Conservation (phyloP, 2,888 invertebrate species). For the Lapara coniferarum region DNA sequence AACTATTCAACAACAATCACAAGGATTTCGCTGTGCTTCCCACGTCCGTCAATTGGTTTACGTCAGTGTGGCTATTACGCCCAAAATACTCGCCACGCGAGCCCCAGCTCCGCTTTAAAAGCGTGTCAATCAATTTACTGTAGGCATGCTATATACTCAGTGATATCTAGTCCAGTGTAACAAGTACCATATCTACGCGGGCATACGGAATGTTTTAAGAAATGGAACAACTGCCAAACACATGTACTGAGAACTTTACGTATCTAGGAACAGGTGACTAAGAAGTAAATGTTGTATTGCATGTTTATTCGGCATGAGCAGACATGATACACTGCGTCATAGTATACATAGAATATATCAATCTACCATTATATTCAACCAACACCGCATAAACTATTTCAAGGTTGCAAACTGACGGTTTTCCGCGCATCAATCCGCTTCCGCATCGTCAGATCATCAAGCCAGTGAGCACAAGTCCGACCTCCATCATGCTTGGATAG, state of each 20-base stretch:
- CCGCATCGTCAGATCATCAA: no score
- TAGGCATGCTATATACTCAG: constrained; percentile 55
- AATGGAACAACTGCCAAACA: constrained; percentile 35
- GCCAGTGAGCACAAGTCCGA: no score
- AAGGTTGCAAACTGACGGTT: no score
- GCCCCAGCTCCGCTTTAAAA: constrained; percentile 63
- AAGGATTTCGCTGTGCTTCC: constrained; percentile 66
- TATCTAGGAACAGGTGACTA: no score
- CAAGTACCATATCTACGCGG: constrained; percentile 31
- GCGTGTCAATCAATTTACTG: constrained; percentile 76
- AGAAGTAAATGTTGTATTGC: no score
- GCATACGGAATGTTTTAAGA: constrained; percentile 23
- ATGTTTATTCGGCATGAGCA: no score
- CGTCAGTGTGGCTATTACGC: constrained; percentile 74
- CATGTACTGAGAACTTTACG: constrained; percentile 28
- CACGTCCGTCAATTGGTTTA: constrained; percentile 72
- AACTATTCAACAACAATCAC: constrained; percentile 55
- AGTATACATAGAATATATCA: no score
- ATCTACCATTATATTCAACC: no score
- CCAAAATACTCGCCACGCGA: constrained; percentile 71
- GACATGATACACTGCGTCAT: no score
- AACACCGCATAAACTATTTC: no score
- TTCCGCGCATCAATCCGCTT: no score
- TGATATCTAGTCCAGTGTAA: constrained; percentile 44
- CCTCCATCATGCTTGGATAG: no score